Conservation (phyloP, 2,113 vertebrate genomes). For the Gnathonemus echidnorhynchus region DNA sequence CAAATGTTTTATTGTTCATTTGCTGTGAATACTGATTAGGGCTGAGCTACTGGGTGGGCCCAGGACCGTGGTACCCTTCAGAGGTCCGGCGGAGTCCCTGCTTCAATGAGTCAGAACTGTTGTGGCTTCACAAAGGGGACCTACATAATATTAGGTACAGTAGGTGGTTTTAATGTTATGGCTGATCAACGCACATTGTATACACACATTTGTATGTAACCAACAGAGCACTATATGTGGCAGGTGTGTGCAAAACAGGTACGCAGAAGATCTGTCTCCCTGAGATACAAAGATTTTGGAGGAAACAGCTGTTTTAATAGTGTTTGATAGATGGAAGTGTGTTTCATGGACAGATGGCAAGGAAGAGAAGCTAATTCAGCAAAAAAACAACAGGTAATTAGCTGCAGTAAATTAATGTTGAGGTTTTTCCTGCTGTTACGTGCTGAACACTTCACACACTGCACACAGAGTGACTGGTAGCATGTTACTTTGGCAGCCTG, state of each 20-base stretch:
- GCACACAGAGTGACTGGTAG: not conserved
- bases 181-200: too few relatives aligned
- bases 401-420: not conserved
- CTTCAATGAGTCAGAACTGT: too few relatives aligned
- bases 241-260: not conserved
- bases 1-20: too few relatives aligned
- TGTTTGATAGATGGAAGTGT: not conserved
- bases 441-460: not conserved
- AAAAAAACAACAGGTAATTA: not conserved
- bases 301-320: not conserved
- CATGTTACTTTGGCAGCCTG: not conserved
- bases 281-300: not conserved
- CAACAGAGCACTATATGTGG: not conserved
- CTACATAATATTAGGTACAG: too few relatives aligned
- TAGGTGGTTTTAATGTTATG: too few relatives aligned
- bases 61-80: too few relatives aligned
- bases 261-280: not conserved
- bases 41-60: too few relatives aligned
- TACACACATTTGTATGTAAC: not conserved
- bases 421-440: not conserved
- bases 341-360: not conserved
- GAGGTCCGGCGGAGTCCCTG: too few relatives aligned
- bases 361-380: not conserved
- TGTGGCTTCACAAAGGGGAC: too few relatives aligned
- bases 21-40: too few relatives aligned